Evolutionary conservation across 2,888 invertebrate genomes (phyloP).

Genomic region (Stenodera caucasica): DNA sequence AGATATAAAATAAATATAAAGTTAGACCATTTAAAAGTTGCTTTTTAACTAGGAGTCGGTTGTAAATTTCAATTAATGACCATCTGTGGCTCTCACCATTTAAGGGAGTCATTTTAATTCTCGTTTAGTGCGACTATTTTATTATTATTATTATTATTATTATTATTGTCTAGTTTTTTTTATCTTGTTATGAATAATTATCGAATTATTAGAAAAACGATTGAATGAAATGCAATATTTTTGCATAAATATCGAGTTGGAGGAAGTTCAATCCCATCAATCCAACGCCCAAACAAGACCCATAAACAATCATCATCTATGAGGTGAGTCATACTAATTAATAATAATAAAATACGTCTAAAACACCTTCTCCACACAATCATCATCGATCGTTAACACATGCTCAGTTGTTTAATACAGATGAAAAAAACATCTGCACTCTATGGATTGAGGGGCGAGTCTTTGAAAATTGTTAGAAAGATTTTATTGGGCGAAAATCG

Average conservation of each 20-base stretch:
- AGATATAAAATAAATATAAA: slow-evolving; percentile 6
- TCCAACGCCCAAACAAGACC: slow-evolving; percentile 33
- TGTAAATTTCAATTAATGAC: slow-evolving; percentile 9
- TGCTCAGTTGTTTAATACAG: slow-evolving; percentile 11
- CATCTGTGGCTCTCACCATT: slow-evolving; percentile 1
- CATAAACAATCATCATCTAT: slow-evolving; percentile 31
- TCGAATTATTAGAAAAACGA: too few species aligned
- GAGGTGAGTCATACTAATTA: slow-evolving; percentile 28
- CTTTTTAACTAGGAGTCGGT: slow-evolving; percentile 7
- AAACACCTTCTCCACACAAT: slow-evolving; percentile 24
- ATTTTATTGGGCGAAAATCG: background rate
- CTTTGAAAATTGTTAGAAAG: background rate
- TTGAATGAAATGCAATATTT: background rate
- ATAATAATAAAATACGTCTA: slow-evolving; percentile 27
- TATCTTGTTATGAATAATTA: background rate
- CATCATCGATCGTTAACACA: slow-evolving; percentile 16
- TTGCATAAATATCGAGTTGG: slow-evolving; percentile 37
- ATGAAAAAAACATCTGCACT: slow-evolving; percentile 14
- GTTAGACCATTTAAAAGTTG: slow-evolving; percentile 1
- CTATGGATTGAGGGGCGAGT: background rate
- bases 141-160: background rate
- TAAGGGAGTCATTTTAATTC: slow-evolving; percentile 4
- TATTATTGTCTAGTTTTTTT: background rate
- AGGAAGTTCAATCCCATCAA: slow-evolving; percentile 40
- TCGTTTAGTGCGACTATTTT: background rate